These are phyloP conservation scores for Carettochelys insculpta DNA, from an alignment of 2,113 vertebrate genomes.

Conservation along the genomic window DNA sequence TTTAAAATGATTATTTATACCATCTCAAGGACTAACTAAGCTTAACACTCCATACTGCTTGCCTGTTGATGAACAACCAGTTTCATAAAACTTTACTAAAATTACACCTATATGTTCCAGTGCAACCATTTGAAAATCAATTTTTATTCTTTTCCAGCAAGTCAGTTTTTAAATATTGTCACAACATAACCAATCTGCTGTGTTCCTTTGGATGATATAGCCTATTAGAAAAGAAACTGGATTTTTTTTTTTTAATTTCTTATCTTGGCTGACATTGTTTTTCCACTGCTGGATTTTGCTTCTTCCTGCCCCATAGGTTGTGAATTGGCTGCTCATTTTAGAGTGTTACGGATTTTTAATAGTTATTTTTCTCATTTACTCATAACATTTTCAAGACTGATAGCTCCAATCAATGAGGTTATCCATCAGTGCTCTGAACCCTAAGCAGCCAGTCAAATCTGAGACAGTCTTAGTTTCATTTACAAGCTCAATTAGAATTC, in stretches of 20 bases:
- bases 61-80: constrained; percentile 19
- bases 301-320: background rate
- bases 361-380: constrained; percentile 42
- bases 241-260: constrained; percentile 23
- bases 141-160: constrained; percentile 49
- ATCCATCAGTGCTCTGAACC: constrained; percentile 2
- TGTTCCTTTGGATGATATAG: background rate
- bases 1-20: constrained; percentile 25
- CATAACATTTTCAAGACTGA: constrained; percentile 3
- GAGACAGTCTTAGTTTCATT: constrained; percentile 26
- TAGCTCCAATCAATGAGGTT: background rate
- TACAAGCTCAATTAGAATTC: constrained; percentile 50
- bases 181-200: constrained; percentile 7
- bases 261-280: background rate
- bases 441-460: constrained; percentile 23
- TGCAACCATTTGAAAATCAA: constrained; percentile 20
- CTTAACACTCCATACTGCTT: background rate
- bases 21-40: constrained; percentile 21
- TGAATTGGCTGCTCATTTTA: background rate
- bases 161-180: constrained; percentile 13
- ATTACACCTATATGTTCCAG: background rate
- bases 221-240: background rate
- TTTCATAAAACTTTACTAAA: constrained; percentile 29
- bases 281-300: background rate
- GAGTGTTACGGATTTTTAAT: background rate